These are phyloP conservation scores for Mya arenaria DNA, from an alignment of 1,140 invertebrate genomes.

Conservation along the genomic window DNA sequence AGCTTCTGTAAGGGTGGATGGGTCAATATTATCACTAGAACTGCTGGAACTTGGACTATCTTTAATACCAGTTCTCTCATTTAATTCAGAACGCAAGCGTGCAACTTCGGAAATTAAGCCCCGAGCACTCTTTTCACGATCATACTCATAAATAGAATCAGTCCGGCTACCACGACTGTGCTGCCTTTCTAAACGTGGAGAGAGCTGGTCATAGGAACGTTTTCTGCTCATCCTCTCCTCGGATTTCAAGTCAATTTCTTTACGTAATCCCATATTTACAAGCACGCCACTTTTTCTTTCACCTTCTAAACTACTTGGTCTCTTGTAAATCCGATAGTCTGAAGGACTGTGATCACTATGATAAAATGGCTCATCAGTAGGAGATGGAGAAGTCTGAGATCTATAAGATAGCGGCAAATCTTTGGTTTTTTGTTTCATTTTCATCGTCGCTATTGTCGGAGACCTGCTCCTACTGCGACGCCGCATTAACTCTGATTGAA, in stretches of 20 bases:
- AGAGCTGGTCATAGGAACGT: constrained; percentile 71
- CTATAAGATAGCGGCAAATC: constrained; percentile 54
- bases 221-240: constrained; percentile 69
- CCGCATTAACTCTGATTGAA: constrained; percentile 37
- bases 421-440: constrained; percentile 46
- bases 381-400: constrained; percentile 67
- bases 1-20: constrained; percentile 70
- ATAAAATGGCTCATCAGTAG: constrained; percentile 66
- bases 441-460: constrained; percentile 26
- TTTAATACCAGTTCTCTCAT: constrained; percentile 56
- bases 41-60: constrained; percentile 66
- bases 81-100: constrained; percentile 40
- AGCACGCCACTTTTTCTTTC: constrained; percentile 49
- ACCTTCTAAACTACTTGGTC: constrained; percentile 48
- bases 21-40: constrained; percentile 74
- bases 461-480: constrained; percentile 54
- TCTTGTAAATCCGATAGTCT: constrained; percentile 54
- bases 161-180: constrained; percentile 56
- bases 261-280: constrained; percentile 48
- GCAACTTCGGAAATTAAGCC: constrained; percentile 40
- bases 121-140: constrained; percentile 33
- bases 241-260: constrained; percentile 56
- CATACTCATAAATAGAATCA: constrained; percentile 46
- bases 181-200: constrained; percentile 62
- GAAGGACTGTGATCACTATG: constrained; percentile 43